Evolutionary conservation across 2,888 invertebrate species (phyloP).

Genomic region (Diadromus collaris): DNA sequence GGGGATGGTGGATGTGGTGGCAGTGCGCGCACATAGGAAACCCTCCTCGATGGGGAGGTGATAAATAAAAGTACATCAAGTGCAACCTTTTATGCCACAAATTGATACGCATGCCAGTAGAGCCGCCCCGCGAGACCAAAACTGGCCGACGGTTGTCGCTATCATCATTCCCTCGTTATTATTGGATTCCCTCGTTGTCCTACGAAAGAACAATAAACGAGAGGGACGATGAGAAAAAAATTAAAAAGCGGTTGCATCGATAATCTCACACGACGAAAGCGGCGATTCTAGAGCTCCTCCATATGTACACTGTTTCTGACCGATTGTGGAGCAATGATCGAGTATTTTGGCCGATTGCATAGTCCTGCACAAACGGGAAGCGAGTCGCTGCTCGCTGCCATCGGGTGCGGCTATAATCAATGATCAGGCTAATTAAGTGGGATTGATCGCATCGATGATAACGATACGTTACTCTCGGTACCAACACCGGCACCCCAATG

Average conservation of each 20-base stretch:
- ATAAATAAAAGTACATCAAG: conserved; percentile 77
- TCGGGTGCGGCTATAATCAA: conserved; percentile 77
- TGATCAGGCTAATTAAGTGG: conserved; percentile 80
- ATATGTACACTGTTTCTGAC: conserved; percentile 34
- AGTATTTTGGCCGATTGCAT: conserved; percentile 40
- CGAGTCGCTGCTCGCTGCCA: conserved; percentile 51
- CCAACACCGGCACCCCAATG: conserved; percentile 31
- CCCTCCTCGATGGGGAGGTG: conserved; percentile 66
- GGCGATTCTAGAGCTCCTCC: background rate
- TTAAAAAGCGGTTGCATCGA: conserved; percentile 8
- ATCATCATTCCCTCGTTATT: conserved; percentile 47
- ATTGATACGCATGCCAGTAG: conserved; percentile 71
- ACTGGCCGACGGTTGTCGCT: conserved; percentile 34
- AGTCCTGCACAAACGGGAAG: conserved; percentile 15
- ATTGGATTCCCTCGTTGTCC: conserved; percentile 39
- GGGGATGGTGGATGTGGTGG: conserved; percentile 15
- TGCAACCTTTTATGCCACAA: conserved; percentile 74
- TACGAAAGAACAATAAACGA: conserved; percentile 23
- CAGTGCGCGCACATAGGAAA: conserved; percentile 17
- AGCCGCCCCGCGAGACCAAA: conserved; percentile 42
- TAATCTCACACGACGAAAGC: conserved; percentile 1
- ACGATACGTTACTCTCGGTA: conserved; percentile 70
- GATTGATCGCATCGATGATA: conserved; percentile 79
- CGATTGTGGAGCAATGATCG: conserved; percentile 4
- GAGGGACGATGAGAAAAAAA: conserved; percentile 29